Evolutionary conservation across 2,797 vertebrate genomes (phyloP).

Genomic region (Pachyuromys duprasi): DNA sequence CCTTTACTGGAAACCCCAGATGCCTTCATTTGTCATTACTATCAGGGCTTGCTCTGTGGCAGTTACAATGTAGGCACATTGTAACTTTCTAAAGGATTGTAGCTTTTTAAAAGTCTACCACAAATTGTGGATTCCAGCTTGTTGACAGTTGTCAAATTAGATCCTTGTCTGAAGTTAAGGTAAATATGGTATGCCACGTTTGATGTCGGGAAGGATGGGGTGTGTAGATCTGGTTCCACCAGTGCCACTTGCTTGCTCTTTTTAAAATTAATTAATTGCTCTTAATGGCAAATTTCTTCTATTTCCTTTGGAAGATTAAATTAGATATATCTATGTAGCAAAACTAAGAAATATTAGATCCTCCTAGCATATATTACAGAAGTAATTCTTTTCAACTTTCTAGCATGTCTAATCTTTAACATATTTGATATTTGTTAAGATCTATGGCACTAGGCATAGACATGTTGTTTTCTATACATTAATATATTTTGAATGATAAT

Average conservation of each 20-base stretch:
- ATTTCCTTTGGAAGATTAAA: not conserved
- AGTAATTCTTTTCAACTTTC: constrained; percentile 20
- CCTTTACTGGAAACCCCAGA: not conserved
- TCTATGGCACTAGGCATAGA: not conserved
- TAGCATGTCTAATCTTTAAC: not conserved
- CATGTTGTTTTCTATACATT: not conserved
- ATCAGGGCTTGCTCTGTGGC: not conserved
- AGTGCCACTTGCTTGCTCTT: not conserved
- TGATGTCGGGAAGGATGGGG: not conserved
- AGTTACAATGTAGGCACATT: not conserved
- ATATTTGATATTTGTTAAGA: constrained; percentile 16
- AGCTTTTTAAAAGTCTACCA: not conserved
- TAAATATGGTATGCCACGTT: not conserved
- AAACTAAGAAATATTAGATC: not conserved
- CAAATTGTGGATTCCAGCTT: not conserved
- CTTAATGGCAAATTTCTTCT: not conserved
- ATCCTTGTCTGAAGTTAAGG: not conserved
- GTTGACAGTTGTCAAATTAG: not conserved
- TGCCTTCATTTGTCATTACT: not conserved
- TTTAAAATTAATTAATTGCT: not conserved
- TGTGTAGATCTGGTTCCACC: not conserved
- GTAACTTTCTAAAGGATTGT: no score
- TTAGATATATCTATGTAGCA: not conserved
- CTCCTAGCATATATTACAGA: not conserved
- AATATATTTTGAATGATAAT: not conserved